Evolutionary conservation across 2,797 vertebrate species (phyloP), one percentile per base, ranked within the genome.

Genomic region (Hydrophis major): DNA sequence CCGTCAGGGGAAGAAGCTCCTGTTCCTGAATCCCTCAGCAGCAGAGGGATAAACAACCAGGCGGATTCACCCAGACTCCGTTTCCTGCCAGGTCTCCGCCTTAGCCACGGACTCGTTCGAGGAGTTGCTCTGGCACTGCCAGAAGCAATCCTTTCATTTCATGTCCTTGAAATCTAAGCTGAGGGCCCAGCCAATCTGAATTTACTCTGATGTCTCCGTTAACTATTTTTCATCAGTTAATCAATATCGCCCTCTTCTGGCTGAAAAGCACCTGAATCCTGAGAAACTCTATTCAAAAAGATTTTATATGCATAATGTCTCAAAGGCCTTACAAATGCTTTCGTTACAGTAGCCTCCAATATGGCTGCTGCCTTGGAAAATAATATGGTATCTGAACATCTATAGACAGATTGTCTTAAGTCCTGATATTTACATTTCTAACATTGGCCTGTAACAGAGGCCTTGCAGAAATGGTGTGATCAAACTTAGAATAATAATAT

Each of bases 211-310:
- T 20, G 42, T 27, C 13, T n/a, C 27, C 53, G 2, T 18, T 10
- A 16, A 27, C 4, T 42, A 16, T 25, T n/a, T 42, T 37, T 66
- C 94, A 96, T 92, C 8, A 89, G 91, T 93, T 94, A 93, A 93
- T 83, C 87, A 32, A 88, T 56, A 60, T 93, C 94, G 95, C 95
- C 96, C 95, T 88, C 96, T 95, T 92, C 93, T 92, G 96, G 94
- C 86, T 4, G 50, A 60, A 96, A 88, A 28, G 13, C 57, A 56
- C 25, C 20, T 60, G 55, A 6, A 14, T 83, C 60, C 42, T 14
- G 4, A 25, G 3, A 7, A 74, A 89, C 14, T 60, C 20, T 42
- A 60, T 14, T 61, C 3, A 47, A 83, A 83, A 47, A 47, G 74
- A 47, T 83, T 83, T 47, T 25, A 83, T 47, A 88, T 2, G 32